These are phyloP conservation scores for Sebastes melanostomus DNA, from an alignment of 2,797 vertebrate genomes.

Conservation along the genomic window DNA sequence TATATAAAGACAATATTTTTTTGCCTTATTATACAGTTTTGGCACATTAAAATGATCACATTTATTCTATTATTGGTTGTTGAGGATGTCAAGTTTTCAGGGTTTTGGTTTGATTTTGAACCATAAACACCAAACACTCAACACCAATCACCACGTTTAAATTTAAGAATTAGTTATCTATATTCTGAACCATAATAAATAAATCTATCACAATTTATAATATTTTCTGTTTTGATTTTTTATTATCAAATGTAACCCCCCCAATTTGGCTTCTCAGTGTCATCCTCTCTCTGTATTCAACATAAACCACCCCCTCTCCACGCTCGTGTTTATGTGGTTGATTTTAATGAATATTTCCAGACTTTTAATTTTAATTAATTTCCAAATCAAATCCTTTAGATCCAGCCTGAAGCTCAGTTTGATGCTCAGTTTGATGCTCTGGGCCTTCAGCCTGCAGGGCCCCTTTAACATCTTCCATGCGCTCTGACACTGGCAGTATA, in stretches of 20 bases:
- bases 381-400: background rate
- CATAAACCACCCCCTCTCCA: background rate
- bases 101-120: background rate
- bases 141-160: background rate
- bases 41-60: background rate
- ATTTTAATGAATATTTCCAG: background rate
- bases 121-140: background rate
- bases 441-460: background rate
- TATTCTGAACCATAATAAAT: too few relatives aligned
- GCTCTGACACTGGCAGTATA: background rate
- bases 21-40: background rate
- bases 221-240: background rate
- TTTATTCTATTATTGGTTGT: background rate
- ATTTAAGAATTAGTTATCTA: too few relatives aligned
- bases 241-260: background rate
- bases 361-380: background rate
- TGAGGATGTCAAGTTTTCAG: background rate
- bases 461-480: background rate
- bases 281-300: background rate
- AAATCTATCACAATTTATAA: background rate
- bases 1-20: background rate
- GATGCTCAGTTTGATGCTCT: background rate
- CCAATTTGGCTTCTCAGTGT: background rate
- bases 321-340: background rate
- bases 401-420: background rate